Conservation (phyloP, 2,797 vertebrate genomes). For the Tapera naevia region DNA sequence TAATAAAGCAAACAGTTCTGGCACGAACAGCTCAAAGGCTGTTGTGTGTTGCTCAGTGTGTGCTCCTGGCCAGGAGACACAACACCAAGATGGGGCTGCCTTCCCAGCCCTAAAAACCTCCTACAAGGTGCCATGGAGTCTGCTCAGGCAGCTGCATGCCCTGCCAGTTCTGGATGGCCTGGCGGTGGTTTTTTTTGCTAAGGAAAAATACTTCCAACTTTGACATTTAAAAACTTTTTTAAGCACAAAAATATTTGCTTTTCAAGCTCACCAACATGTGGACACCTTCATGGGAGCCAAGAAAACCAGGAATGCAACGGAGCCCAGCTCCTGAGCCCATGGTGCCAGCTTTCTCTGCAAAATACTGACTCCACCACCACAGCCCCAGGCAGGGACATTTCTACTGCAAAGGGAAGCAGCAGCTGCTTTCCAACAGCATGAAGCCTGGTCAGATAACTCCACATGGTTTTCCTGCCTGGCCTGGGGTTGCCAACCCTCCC, state of each 20-base stretch:
- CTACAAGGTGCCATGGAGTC: neutral
- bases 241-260: neutral
- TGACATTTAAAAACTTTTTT: slow-evolving; percentile 15
- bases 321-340: neutral
- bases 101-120: neutral
- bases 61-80: neutral
- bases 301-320: neutral
- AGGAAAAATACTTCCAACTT: slow-evolving; percentile 32
- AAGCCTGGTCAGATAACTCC: neutral
- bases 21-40: slow-evolving; percentile 9
- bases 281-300: neutral
- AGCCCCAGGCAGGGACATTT: neutral
- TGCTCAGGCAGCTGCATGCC: rapidly evolving
- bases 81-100: neutral
- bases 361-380: neutral
- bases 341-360: neutral
- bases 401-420: neutral
- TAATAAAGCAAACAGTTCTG: neutral
- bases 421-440: neutral
- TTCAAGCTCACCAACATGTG: neutral
- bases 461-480: neutral
- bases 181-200: neutral
- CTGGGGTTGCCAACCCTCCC: neutral
- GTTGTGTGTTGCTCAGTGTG: neutral
- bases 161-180: neutral